These are phyloP conservation scores for Tetragnatha montana DNA, from an alignment of 2,888 invertebrate genomes.

Conservation along the genomic window DNA sequence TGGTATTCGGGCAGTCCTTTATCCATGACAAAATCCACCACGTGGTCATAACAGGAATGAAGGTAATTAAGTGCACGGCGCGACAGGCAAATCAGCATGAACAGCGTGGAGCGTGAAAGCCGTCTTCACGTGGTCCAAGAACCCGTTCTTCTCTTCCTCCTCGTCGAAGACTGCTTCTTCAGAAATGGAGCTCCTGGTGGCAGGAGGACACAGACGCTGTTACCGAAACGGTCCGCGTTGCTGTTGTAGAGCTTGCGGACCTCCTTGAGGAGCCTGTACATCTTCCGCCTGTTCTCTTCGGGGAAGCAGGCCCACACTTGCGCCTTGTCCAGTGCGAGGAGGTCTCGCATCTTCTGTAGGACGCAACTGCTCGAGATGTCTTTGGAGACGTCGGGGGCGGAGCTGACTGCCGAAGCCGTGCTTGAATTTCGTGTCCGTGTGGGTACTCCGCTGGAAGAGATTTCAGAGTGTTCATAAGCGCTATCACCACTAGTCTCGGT, in stretches of 20 bases:
- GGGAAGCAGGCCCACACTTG: constrained; percentile 3
- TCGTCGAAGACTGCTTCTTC: no score
- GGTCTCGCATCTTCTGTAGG: constrained; percentile 1
- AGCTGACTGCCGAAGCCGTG: not conserved
- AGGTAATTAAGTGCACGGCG: constrained; percentile 48
- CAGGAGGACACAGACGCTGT: no score
- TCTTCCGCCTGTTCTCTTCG: not conserved
- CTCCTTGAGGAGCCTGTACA: constrained; percentile 24
- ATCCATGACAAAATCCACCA: constrained; percentile 71
- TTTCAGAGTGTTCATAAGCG: no score
- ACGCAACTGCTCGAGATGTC: not conserved
- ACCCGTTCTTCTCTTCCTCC: not conserved
- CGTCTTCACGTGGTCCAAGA: constrained; percentile 34
- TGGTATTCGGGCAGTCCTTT: constrained; percentile 52
- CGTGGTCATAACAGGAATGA: constrained; percentile 53
- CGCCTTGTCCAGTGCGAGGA: constrained; percentile 5
- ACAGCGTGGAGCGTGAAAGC: constrained; percentile 47
- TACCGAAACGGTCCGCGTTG: not conserved
- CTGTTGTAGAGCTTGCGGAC: constrained; percentile 18
- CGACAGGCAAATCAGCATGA: constrained; percentile 56
- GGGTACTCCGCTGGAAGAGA: not conserved
- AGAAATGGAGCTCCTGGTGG: not conserved
- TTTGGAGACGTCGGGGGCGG: not conserved
- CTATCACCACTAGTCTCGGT: no score
- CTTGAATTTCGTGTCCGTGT: not conserved